Evolutionary conservation across 2,888 invertebrate species (phyloP).

Genomic region (Tenthredo distinguenda): DNA sequence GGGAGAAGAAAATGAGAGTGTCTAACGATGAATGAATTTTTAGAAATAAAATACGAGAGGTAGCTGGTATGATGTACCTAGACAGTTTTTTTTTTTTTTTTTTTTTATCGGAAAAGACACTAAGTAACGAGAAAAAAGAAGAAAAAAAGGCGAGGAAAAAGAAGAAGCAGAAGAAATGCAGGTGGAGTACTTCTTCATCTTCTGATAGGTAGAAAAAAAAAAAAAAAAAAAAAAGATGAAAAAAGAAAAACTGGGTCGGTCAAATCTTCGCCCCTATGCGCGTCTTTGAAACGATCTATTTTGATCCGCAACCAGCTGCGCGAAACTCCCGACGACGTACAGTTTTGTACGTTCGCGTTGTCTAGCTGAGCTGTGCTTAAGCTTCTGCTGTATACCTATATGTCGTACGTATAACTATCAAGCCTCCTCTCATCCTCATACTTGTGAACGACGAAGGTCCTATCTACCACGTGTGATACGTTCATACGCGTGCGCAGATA

Average conservation of each 20-base stretch:
- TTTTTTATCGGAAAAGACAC: not conserved
- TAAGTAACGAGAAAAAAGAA: not conserved
- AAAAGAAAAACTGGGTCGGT: slow-evolving; percentile 9
- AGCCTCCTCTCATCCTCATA: not conserved
- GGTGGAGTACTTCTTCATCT: not conserved
- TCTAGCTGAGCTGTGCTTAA: not conserved
- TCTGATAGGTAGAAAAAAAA: not conserved
- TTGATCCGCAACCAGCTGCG: slow-evolving; percentile 39
- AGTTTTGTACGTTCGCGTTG: not conserved
- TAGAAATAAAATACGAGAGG: not conserved
- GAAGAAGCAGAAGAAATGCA: not conserved
- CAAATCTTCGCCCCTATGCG: not conserved
- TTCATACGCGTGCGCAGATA: not conserved
- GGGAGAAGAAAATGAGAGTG: not conserved
- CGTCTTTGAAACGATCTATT: slow-evolving; percentile 7
- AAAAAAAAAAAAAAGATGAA: not conserved
- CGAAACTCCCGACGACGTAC: slow-evolving; percentile 45
- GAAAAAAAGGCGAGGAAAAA: not conserved
- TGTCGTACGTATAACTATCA: not conserved
- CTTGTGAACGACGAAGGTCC: slow-evolving; percentile 2
- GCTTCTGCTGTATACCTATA: not conserved
- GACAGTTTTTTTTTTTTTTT: not conserved
- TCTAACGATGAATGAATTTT: not conserved
- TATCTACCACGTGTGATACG: slow-evolving; percentile 2
- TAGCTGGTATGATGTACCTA: not conserved